These are phyloP conservation scores for Otolemur garnettii DNA, from an alignment of 2,113 vertebrate genomes.

Conservation along the genomic window DNA sequence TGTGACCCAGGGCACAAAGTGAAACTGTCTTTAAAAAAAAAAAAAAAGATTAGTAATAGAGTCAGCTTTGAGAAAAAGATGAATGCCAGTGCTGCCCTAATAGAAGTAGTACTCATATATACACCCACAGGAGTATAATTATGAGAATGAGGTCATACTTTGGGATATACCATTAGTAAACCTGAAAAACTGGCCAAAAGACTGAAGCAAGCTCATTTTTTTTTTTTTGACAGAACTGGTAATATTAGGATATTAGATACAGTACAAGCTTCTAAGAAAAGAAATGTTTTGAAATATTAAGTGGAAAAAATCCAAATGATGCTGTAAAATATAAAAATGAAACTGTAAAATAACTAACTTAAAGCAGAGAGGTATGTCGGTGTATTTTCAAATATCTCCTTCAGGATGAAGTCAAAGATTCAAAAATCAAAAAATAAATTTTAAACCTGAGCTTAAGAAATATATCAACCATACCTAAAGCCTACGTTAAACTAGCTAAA, in stretches of 20 bases:
- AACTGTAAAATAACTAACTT: not conserved
- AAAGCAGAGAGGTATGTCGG: not conserved
- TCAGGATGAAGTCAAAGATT: not conserved
- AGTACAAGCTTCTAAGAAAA: not conserved
- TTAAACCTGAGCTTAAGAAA: not conserved
- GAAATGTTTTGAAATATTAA: not conserved
- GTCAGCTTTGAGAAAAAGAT: not conserved
- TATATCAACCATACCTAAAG: not conserved
- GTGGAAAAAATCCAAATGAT: not conserved
- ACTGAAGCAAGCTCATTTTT: not conserved
- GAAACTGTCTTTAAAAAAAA: no score
- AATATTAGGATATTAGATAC: not conserved
- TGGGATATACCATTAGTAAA: conserved; percentile 3
- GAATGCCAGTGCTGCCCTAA: not conserved
- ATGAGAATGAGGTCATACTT: not conserved
- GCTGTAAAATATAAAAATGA: not conserved
- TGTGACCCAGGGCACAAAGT: no score
- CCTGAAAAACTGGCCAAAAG: not conserved
- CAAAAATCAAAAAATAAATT: not conserved
- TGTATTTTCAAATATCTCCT: not conserved
- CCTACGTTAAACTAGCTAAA: not conserved
- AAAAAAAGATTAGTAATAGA: not conserved
- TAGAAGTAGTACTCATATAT: not conserved
- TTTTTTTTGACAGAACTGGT: not conserved
- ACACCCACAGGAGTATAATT: not conserved